These are phyloP conservation scores for Isotomurus palustris DNA, from an alignment of 2,888 invertebrate species.

Conservation along the genomic window DNA sequence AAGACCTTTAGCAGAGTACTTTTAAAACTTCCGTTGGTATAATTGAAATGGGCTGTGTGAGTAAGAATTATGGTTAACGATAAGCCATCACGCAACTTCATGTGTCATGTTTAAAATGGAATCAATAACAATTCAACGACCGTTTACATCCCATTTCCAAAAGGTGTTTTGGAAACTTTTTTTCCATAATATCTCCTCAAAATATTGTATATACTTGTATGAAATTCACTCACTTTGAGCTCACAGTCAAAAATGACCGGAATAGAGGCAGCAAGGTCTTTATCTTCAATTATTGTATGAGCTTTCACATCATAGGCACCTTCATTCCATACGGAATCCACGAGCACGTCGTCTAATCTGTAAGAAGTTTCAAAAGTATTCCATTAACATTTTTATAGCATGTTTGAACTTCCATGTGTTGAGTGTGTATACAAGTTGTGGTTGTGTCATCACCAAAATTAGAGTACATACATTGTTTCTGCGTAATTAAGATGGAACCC, in stretches of 20 bases:
- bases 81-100: not conserved
- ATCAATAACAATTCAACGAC: no score
- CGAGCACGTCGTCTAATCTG: conserved; percentile 31
- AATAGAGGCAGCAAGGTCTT: conserved; percentile 10
- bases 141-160: no score
- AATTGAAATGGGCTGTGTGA: conserved; percentile 7
- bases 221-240: conserved; percentile 23
- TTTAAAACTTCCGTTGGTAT: not conserved
- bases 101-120: no score
- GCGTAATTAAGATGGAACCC: not conserved
- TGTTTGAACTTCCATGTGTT: not conserved
- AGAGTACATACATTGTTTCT: not conserved
- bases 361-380: not conserved
- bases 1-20: not conserved
- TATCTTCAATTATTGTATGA: conserved; percentile 26
- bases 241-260: conserved; percentile 36
- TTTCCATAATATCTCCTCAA: not conserved
- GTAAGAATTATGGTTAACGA: not conserved
- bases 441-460: not conserved
- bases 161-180: not conserved
- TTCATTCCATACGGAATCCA: conserved; percentile 34
- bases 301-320: conserved; percentile 38
- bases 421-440: not conserved
- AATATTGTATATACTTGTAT: not conserved
- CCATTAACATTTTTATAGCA: not conserved